Percentiles rank a stretch among this genome's conserved stretches.
These are phyloP conservation scores for Panagrolaimus sp. DNA, from an alignment of 1,140 invertebrate species.

Conservation along the genomic window DNA sequence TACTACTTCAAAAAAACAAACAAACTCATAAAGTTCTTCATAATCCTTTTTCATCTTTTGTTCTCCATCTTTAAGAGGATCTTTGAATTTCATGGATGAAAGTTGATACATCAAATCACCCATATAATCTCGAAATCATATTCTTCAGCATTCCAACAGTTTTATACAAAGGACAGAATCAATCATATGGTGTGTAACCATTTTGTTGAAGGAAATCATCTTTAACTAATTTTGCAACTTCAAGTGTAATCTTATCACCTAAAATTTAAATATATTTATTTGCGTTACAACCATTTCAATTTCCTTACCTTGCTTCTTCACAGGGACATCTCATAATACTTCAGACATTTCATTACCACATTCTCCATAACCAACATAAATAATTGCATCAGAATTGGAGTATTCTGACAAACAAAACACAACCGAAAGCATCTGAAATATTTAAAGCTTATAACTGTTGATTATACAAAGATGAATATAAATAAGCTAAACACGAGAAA, in stretches of 20 bases:
- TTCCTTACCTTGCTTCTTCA: no score
- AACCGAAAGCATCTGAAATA: constrained; percentile 87
- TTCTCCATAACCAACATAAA: constrained; percentile 95
- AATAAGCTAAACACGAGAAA: no score
- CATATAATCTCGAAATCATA: constrained; percentile 94
- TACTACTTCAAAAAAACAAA: no score
- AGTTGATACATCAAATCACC: constrained; percentile 90
- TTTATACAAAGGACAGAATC: constrained; percentile 99
- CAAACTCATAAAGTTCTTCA: constrained; percentile 87
- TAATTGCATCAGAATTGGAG: constrained; percentile 97
- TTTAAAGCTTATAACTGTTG: no score
- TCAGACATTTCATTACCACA: constrained; percentile 86
- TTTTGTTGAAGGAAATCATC: constrained; percentile 98
- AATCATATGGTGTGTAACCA: constrained; percentile 85
- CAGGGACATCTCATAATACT: constrained; percentile 92
- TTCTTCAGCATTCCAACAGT: constrained; percentile 96
- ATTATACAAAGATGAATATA: no score
- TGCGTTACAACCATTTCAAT: no score
- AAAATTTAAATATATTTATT: constrained; percentile 89
- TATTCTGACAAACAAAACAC: constrained; percentile 98
- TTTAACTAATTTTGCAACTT: constrained; percentile 94
- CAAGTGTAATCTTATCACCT: constrained; percentile 96
- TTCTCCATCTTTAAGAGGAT: constrained; percentile 94
- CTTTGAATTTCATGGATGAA: constrained; percentile 99
- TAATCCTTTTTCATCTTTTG: constrained; percentile 92